Conservation (phyloP, 2,797 vertebrate genomes). For the Buphagus erythrorhynchus region DNA sequence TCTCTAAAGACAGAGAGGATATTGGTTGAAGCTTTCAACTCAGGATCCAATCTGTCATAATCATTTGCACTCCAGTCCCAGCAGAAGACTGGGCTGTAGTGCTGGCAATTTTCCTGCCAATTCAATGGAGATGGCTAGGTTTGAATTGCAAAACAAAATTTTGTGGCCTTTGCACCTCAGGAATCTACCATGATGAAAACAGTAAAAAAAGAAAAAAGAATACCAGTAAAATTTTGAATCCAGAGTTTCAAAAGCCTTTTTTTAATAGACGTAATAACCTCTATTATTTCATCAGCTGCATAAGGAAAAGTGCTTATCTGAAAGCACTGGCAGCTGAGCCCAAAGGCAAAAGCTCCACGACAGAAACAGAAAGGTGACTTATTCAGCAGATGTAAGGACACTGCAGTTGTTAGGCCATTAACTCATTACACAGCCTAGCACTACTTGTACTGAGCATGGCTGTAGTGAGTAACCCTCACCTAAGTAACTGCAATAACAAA, state of each 20-base stretch:
- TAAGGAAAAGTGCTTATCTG: background rate
- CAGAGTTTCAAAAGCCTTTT: background rate
- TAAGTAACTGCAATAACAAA: background rate
- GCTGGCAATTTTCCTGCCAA: background rate
- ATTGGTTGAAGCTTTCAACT: background rate
- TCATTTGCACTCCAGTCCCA: background rate
- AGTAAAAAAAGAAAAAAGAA: background rate
- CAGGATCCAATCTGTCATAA: background rate
- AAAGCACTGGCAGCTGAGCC: background rate
- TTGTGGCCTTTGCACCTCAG: background rate
- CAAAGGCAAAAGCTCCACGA: background rate
- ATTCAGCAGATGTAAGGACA: background rate
- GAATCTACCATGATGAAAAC: background rate
- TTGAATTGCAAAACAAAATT: background rate
- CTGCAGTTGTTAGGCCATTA: background rate
- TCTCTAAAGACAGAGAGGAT: background rate
- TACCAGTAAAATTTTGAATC: background rate
- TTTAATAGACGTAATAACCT: background rate
- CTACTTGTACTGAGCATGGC: background rate
- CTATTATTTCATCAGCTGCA: background rate
- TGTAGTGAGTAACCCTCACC: background rate
- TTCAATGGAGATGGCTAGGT: background rate
- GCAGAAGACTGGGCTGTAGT: background rate
- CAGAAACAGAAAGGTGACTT: background rate
- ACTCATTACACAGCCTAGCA: background rate